Conservation (phyloP, 1,140 invertebrate species). For the Globodera rostochiensis region DNA sequence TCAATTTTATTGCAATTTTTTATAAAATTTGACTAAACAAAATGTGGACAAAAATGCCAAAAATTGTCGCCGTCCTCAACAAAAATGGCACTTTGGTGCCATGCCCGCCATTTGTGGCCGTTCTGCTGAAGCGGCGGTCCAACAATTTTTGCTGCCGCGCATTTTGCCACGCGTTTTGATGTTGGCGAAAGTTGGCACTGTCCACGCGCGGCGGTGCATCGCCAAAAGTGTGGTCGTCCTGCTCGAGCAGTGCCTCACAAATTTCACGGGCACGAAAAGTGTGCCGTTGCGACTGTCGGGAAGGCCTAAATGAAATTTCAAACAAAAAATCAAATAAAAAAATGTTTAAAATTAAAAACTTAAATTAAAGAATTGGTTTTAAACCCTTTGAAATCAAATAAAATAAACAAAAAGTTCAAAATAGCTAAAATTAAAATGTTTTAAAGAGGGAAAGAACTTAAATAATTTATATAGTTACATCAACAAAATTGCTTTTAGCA, state of each 20-base stretch:
- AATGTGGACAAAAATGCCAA: not conserved
- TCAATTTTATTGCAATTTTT: too few species aligned
- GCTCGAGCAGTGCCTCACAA: conserved; percentile 19
- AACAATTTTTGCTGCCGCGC: not conserved
- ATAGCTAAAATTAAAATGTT: too few species aligned
- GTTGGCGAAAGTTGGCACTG: not conserved
- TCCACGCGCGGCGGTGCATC: not conserved
- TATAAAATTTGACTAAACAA: not conserved
- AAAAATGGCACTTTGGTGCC: not conserved
- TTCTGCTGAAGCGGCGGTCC: not conserved
- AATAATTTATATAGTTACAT: not conserved
- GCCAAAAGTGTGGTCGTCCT: not conserved
- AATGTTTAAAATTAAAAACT: not conserved
- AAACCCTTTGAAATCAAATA: too few species aligned
- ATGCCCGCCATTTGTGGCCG: not conserved
- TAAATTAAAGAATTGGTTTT: too few species aligned
- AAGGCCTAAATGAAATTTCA: not conserved
- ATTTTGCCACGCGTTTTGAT: not conserved
- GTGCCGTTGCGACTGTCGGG: not conserved
- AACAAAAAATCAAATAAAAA: not conserved
- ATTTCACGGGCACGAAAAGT: conserved; percentile 26
- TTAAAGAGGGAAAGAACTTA: not conserved
- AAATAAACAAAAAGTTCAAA: too few species aligned
- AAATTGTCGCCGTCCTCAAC: not conserved
- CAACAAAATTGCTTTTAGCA: not conserved